phyloP scores from a whole-genome alignment of 1,140 invertebrate genomes.

The Rhopalosiphum padi region DNA sequence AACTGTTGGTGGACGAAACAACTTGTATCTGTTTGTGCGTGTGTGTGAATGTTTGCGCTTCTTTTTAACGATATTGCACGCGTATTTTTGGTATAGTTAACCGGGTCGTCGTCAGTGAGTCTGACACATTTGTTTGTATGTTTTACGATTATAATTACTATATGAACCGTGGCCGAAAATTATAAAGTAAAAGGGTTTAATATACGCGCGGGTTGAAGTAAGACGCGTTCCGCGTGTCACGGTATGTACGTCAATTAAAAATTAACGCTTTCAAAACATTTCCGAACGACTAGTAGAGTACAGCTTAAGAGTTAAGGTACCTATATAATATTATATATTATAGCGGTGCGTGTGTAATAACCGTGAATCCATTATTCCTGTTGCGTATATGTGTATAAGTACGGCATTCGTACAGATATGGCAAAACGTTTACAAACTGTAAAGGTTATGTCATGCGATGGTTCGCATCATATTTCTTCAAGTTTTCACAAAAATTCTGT shows the following conservation, averaged over 20 bases:
- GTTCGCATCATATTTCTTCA: background rate
- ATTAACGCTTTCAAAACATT: slow-evolving; percentile 54
- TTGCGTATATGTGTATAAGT: background rate
- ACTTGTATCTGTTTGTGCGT: background rate
- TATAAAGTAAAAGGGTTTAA: slow-evolving; percentile 7
- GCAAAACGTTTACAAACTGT: background rate
- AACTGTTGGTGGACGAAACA: background rate
- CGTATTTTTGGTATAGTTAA: background rate
- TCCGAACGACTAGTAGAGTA: background rate
- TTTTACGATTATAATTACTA: background rate
- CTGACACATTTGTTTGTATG: slow-evolving; percentile 1
- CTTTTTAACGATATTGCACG: background rate
- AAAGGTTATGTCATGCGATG: background rate
- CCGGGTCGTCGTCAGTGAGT: background rate
- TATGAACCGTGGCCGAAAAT: background rate
- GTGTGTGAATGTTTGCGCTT: background rate
- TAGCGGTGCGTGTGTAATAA: background rate
- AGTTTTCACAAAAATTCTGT: background rate
- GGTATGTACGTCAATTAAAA: slow-evolving; percentile 47
- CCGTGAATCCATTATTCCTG: background rate
- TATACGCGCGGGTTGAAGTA: background rate
- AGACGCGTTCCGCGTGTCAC: background rate
- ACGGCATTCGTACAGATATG: background rate
- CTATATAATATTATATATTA: background rate
- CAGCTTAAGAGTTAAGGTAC: background rate